Evolutionary conservation across 2,113 vertebrate species (phyloP).

Genomic region (Ursus arctos): DNA sequence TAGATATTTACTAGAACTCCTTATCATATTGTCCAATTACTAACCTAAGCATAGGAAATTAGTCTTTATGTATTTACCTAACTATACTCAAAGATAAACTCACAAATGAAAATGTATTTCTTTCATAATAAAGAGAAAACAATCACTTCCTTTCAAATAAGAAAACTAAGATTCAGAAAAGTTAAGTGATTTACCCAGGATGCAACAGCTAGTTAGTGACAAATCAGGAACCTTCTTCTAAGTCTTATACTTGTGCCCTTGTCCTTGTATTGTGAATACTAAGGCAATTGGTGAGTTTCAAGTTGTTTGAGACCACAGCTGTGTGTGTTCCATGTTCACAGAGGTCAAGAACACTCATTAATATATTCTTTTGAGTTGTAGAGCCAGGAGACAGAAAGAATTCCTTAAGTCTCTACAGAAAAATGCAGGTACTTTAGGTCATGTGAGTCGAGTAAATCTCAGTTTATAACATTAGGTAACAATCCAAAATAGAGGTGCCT

Average conservation of each 20-base stretch:
- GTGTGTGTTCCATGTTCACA: neutral
- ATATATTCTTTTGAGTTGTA: neutral
- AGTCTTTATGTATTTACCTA: neutral
- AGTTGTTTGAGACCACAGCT: neutral
- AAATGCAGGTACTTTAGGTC: neutral
- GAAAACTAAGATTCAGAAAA: neutral
- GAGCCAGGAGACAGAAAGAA: neutral
- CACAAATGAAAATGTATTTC: neutral
- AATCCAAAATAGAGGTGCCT: neutral
- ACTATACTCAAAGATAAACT: neutral
- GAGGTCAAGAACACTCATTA: neutral
- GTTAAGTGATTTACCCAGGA: neutral
- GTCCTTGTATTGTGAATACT: neutral
- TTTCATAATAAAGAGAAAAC: neutral
- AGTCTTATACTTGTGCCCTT: neutral
- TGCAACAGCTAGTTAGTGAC: neutral
- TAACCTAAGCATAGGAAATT: neutral
- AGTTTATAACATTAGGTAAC: neutral
- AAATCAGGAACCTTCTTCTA: neutral
- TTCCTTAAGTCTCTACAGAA: neutral
- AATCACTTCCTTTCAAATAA: conserved; percentile 10
- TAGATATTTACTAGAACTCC: neutral
- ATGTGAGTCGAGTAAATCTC: neutral
- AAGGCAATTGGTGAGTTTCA: neutral
- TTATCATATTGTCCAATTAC: neutral